A percentile compares a stretch with the other conserved stretches of the same genome.
Conservation (phyloP, 1,140 invertebrate species). For the Brachionus angularis region DNA sequence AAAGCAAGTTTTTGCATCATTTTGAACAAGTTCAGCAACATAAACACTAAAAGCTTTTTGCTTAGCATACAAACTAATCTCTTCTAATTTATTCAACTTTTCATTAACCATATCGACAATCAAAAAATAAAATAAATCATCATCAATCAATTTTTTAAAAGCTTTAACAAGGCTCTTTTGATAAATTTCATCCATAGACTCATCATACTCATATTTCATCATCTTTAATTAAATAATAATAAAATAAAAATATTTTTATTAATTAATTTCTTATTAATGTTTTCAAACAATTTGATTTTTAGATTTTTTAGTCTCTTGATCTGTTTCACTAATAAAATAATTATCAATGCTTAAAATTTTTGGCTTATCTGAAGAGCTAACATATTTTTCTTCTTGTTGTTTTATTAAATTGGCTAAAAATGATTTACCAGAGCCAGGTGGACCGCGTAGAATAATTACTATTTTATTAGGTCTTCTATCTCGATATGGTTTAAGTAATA, state of each 20-base stretch:
- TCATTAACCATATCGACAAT: conserved; percentile 76
- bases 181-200: conserved; percentile 75
- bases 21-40: conserved; percentile 74
- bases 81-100: conserved; percentile 70
- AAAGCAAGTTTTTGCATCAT: conserved; percentile 70
- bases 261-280: too few relatives aligned
- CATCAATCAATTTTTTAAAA: conserved; percentile 83
- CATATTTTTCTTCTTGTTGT: conserved; percentile 6
- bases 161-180: conserved; percentile 76
- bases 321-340: conserved; percentile 42
- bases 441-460: conserved; percentile 33
- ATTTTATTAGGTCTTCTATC: conserved; percentile 1
- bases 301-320: conserved; percentile 1
- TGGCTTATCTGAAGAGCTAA: conserved; percentile 8
- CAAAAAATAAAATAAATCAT: conserved; percentile 86
- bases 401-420: conserved; percentile 43
- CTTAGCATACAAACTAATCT: conserved; percentile 81
- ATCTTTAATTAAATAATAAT: conserved; percentile 61
- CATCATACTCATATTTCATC: conserved; percentile 85
- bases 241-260: conserved; percentile 43
- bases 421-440: conserved; percentile 37
- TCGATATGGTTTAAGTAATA: conserved; percentile 18
- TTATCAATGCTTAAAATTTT: conserved; percentile 38
- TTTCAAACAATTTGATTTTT: conserved; percentile 15
- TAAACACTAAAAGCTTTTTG: conserved; percentile 85